A percentile compares a stretch with the other conserved stretches of the same genome.
Conservation (phyloP, 2,888 invertebrate species). For the Chrysina gloriosa region DNA sequence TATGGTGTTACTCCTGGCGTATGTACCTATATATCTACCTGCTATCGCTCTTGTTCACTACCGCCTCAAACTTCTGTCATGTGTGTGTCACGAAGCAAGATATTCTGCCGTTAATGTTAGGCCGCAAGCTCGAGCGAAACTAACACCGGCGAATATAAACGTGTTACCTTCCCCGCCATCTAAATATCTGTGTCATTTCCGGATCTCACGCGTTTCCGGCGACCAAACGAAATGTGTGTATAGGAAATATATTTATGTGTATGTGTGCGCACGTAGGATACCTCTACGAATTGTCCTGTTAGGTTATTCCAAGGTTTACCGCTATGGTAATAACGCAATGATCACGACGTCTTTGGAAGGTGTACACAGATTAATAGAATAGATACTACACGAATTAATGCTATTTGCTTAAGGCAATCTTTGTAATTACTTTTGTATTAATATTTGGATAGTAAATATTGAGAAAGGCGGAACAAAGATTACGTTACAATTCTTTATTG, state of each 20-base stretch:
- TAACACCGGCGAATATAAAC: slow-evolving; percentile 2
- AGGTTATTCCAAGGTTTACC: not conserved
- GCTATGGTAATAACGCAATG: not conserved
- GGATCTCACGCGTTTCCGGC: slow-evolving; percentile 35
- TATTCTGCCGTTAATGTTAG: not conserved
- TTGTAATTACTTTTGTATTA: too few relatives aligned
- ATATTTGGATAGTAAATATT: too few relatives aligned
- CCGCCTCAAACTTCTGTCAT: not conserved
- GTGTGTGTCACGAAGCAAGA: not conserved
- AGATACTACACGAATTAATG: too few relatives aligned
- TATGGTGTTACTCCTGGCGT: not conserved
- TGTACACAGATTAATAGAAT: too few relatives aligned
- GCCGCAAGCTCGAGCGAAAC: not conserved
- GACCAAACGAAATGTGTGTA: slow-evolving; percentile 5
- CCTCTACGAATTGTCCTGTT: slow-evolving; percentile 1
- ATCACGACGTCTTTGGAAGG: too few relatives aligned
- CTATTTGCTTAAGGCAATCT: too few relatives aligned
- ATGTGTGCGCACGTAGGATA: not conserved
- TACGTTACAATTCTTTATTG: too few relatives aligned
- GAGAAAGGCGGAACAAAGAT: too few relatives aligned
- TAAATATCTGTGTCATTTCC: slow-evolving; percentile 36
- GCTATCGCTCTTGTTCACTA: not conserved
- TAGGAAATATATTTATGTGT: not conserved
- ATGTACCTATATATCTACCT: not conserved
- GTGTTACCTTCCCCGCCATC: slow-evolving; percentile 15